A percentile compares a stretch with the other conserved stretches of the same genome.
Conservation (phyloP, 1,140 invertebrate species). For the Elymnias hypermnestra region DNA sequence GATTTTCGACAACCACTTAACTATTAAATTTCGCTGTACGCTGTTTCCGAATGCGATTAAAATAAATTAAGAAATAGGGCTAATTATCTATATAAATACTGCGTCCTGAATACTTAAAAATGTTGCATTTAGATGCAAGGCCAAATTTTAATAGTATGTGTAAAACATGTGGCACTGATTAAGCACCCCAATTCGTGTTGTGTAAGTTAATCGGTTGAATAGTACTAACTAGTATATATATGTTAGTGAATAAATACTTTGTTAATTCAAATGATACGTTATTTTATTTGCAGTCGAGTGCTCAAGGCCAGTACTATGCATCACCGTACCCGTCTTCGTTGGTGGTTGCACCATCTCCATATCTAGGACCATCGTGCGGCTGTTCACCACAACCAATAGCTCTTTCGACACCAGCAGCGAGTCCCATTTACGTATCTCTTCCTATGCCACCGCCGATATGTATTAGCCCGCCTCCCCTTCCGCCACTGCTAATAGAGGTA, state of each 20-base stretch:
- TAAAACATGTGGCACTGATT: too few relatives aligned
- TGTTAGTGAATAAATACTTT: too few relatives aligned
- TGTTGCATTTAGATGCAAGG: background rate
- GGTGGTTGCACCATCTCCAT: slow-evolving; percentile 20
- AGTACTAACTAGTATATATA: too few relatives aligned
- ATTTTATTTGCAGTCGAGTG: slow-evolving; percentile 34
- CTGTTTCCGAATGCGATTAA: background rate
- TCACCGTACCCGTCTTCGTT: slow-evolving; percentile 30
- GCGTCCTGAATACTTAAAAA: background rate
- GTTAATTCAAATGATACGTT: too few relatives aligned
- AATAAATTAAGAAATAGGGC: background rate
- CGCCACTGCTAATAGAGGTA: slow-evolving; percentile 41
- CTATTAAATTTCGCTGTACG: background rate
- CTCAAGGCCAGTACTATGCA: slow-evolving; percentile 45
- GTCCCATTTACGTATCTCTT: slow-evolving; percentile 34
- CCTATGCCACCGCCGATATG: slow-evolving; percentile 38
- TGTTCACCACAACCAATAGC: slow-evolving; percentile 31
- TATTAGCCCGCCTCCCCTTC: slow-evolving; percentile 41
- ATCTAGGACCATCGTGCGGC: slow-evolving; percentile 23
- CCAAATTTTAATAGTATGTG: slow-evolving; percentile 1
- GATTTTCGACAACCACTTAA: too few relatives aligned
- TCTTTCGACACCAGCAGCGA: slow-evolving; percentile 26
- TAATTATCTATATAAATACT: background rate
- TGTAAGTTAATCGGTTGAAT: too few relatives aligned
- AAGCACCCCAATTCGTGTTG: too few relatives aligned